phyloP scores from a whole-genome alignment of 2,888 invertebrate genomes.

The Caenorhabditis panamensis region DNA sequence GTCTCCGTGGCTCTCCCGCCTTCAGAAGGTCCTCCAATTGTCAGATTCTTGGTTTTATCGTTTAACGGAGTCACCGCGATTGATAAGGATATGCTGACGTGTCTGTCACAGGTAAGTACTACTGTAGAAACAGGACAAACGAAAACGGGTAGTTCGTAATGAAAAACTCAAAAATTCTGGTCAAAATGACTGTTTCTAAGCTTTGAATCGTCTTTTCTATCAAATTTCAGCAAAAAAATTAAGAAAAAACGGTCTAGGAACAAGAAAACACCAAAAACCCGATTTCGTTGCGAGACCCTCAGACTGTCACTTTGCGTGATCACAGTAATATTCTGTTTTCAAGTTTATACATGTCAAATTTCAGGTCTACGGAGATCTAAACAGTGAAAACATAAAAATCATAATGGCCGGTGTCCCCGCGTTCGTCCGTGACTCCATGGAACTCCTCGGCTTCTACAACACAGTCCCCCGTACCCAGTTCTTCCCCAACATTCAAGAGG shows the following conservation, averaged over 20 bases:
- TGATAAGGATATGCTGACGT: constrained; percentile 63
- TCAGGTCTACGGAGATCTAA: constrained; percentile 70
- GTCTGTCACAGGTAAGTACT: constrained; percentile 67
- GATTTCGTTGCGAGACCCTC: too few species aligned
- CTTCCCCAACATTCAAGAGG: constrained; percentile 69
- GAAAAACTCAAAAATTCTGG: too few species aligned
- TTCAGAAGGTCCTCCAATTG: constrained; percentile 44
- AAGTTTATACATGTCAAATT: too few species aligned
- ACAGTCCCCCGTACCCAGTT: constrained; percentile 64
- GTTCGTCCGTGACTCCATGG: constrained; percentile 63
- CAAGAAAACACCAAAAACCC: too few species aligned
- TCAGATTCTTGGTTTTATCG: constrained; percentile 66
- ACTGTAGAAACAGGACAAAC: too few species aligned
- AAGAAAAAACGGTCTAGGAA: too few species aligned
- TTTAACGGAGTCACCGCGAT: constrained; percentile 62
- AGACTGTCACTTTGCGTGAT: too few species aligned
- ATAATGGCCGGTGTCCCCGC: constrained; percentile 67
- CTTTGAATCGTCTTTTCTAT: too few species aligned
- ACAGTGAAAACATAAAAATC: constrained; percentile 68
- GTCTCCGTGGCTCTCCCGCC: constrained; percentile 41
- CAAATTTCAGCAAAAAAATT: too few species aligned
- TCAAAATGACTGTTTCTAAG: too few species aligned
- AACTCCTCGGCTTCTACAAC: constrained; percentile 61
- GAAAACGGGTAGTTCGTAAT: too few species aligned
- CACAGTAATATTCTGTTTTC: too few species aligned